phyloP scores from a whole-genome alignment of 2,888 invertebrate genomes.

The Drosophila helvetica region DNA sequence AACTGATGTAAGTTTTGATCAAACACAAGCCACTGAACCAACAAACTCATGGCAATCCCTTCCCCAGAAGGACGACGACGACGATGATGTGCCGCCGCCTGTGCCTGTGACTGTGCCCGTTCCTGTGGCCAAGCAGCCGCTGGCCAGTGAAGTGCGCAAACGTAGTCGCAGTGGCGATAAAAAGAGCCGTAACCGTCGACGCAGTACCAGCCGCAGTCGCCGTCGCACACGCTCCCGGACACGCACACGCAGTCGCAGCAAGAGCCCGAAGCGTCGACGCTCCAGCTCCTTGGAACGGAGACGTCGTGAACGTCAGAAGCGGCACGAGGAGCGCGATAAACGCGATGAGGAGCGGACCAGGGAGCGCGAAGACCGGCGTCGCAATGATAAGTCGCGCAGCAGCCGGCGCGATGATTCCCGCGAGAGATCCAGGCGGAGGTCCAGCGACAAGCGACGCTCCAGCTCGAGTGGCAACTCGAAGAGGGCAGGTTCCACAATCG shows the following conservation, averaged over 20 bases:
- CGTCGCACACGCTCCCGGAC: constrained; percentile 39
- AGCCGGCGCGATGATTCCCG: constrained; percentile 43
- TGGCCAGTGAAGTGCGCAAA: constrained; percentile 29
- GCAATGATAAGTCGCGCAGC: constrained; percentile 25
- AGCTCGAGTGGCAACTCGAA: constrained; percentile 9
- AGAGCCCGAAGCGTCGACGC: constrained; percentile 59
- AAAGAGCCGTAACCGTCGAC: constrained; percentile 27
- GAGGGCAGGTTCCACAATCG: neutral
- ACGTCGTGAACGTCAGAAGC: constrained; percentile 73
- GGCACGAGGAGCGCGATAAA: constrained; percentile 74
- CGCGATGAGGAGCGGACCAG: constrained; percentile 61
- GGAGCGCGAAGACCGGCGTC: constrained; percentile 65
- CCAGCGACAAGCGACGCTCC: constrained; percentile 27
- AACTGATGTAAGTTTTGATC: constrained; percentile 53
- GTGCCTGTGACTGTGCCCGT: neutral
- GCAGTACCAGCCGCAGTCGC: constrained; percentile 37
- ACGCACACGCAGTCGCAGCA: constrained; percentile 43
- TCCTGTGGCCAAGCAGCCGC: neutral
- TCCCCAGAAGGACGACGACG: constrained; percentile 52
- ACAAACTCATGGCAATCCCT: neutral
- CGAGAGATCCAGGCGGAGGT: neutral
- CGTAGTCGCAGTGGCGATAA: constrained; percentile 40
- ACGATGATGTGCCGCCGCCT: constrained; percentile 28
- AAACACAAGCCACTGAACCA: neutral
- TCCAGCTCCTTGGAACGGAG: constrained; percentile 76